These are phyloP conservation scores for Plutomurus gul DNA, from an alignment of 1,140 invertebrate genomes.

Conservation along the genomic window DNA sequence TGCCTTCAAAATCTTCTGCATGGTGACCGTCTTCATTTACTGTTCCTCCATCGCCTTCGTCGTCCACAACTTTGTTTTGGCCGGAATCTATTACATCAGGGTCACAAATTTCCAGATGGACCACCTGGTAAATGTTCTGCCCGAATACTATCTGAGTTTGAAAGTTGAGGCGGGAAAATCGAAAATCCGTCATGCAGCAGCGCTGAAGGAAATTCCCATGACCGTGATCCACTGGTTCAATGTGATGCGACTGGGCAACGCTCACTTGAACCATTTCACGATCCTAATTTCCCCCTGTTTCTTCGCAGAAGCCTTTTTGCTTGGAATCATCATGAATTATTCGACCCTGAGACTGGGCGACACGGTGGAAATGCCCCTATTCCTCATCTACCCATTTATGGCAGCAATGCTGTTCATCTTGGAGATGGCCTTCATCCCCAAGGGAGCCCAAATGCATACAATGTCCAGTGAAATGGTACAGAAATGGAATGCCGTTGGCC, in stretches of 20 bases:
- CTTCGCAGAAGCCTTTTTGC: too few species aligned
- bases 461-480: not conserved
- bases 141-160: not conserved
- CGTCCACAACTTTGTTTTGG: not conserved
- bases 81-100: not conserved
- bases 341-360: not conserved
- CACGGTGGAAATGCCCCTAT: not conserved
- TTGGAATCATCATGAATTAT: too few species aligned
- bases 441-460: not conserved
- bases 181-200: not conserved
- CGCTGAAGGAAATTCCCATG: not conserved
- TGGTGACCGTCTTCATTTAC: not conserved
- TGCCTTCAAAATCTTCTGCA: not conserved
- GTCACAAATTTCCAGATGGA: not conserved
- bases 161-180: not conserved
- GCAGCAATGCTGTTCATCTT: not conserved
- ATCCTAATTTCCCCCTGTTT: too few species aligned
- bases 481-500: not conserved
- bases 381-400: not conserved
- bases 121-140: not conserved
- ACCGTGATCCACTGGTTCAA: not conserved
- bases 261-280: too few species aligned
- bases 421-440: not conserved
- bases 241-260: too few species aligned
- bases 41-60: not conserved